Evolutionary conservation across 2,888 invertebrate species (phyloP).

Genomic region (Eulithis prunata): DNA sequence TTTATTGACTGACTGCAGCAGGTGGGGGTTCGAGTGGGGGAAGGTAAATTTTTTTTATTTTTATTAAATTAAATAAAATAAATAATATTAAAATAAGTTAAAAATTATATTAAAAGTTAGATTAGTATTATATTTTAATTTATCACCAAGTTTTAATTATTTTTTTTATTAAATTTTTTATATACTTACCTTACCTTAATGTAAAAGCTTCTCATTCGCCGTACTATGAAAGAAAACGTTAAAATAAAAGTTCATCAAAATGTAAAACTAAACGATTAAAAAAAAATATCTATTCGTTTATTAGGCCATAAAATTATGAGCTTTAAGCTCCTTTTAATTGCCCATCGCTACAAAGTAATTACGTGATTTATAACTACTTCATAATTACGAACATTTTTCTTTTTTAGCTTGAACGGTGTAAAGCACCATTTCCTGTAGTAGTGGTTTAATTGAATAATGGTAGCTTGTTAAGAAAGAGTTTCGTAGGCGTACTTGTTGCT

Average conservation of each 20-base stretch:
- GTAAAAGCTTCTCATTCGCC: no score
- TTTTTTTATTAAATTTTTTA: no score
- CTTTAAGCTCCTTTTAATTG: slow-evolving; percentile 8
- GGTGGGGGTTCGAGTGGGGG: slow-evolving; percentile 1
- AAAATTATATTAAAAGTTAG: no score
- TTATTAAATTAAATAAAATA: no score
- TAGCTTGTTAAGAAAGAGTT: slow-evolving; percentile 48
- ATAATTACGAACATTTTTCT: slow-evolving; percentile 27
- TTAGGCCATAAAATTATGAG: background rate
- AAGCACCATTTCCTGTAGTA: slow-evolving; percentile 30
- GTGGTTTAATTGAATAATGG: slow-evolving; percentile 46
- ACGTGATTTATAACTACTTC: slow-evolving; percentile 6
- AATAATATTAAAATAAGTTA: no score
- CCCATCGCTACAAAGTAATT: slow-evolving; percentile 8
- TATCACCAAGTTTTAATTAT: no score
- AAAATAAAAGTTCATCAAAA: no score
- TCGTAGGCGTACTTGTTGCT: slow-evolving; percentile 66
- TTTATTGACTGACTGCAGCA: slow-evolving; percentile 10
- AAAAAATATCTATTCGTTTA: background rate
- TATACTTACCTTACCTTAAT: no score
- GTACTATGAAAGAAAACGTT: no score
- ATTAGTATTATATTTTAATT: no score
- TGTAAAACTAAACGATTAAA: no score
- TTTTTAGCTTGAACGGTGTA: slow-evolving; percentile 23
- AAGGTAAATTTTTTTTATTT: slow-evolving; percentile 14